Base-by-base conservation (phyloP, 2,888 invertebrate genomes). In the Ametastegia equiseti region DNA sequence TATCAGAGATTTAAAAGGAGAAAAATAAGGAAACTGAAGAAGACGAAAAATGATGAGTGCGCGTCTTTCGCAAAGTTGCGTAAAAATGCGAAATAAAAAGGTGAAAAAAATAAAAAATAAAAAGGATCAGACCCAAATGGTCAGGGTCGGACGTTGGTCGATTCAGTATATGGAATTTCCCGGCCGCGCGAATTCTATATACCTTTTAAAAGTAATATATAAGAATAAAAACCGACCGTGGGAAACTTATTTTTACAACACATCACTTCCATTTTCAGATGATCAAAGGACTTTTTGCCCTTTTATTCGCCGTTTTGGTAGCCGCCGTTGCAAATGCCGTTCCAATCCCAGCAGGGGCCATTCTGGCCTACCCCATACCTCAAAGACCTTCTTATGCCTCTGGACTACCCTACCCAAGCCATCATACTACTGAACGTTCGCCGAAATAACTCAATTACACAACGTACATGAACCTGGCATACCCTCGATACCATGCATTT, bases 361-460 rank as follows among this genome's bases (percentile, higher is more conserved):
- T 88, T 60, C 88, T 87, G 13, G 82, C 81, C 0, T 88, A 86
- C 69, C 87, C 88, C n/a, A 85, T 87, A 78, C 85, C 87, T 1
- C 86, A 86, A 42, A 85, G 83, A 33, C 87, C 88, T 6, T 73
- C 63, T 1, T 88, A 88, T 33, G 84, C 83, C 7, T 82, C 86
- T 1, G 84, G 82, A 36, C 85, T 83, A 83, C n/a, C 83, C 13
- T 88, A 88, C 39, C 87, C 88, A 5, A 85, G 80, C 75, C 87
- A 86, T 0, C 87, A 86, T 0, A 84, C 84, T 1, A 84, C 84
- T 6, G n/a, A 27, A 1, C 47, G 80, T 7, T n/a, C 79, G n/a
- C 60, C 30, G 15, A 30, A 71, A 71, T 71, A 30, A 47, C 13
- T 71, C 45, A 1, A 71, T 45, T 9, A 3, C 7, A 54, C 19